A percentile compares a stretch with the other conserved stretches of the same genome.
phyloP scores from a whole-genome alignment of 2,888 invertebrate species.

The Diachrysia chrysitis region DNA sequence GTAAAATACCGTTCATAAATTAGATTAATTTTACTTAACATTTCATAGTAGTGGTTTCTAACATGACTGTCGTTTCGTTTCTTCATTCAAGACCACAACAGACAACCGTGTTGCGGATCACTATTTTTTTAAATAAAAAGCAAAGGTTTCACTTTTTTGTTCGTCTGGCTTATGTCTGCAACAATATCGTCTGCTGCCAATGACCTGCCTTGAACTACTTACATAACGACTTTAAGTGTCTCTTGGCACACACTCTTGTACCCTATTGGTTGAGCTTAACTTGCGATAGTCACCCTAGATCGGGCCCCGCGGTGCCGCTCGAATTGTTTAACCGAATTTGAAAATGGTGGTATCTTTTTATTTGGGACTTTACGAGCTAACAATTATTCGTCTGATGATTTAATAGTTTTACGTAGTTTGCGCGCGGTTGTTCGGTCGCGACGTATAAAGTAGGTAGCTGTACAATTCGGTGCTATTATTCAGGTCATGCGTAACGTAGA shows the following conservation, averaged over 20 bases:
- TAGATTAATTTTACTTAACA: constrained; percentile 36
- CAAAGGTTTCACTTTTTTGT: constrained; percentile 87
- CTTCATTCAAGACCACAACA: constrained; percentile 58
- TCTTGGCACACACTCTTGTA: constrained; percentile 63
- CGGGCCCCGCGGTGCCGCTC: constrained; percentile 58
- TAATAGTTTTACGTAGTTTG: constrained; percentile 46
- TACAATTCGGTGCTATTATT: constrained; percentile 37
- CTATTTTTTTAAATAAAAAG: constrained; percentile 73
- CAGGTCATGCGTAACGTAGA: constrained; percentile 48
- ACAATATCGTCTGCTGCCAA: constrained; percentile 79
- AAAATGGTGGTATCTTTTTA: constrained; percentile 52
- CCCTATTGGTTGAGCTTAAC: constrained; percentile 63
- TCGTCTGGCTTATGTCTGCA: constrained; percentile 85
- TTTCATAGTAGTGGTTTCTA: constrained; percentile 37
- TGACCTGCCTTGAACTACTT: constrained; percentile 87
- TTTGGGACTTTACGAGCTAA: constrained; percentile 48
- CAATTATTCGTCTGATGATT: constrained; percentile 54
- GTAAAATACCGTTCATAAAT: constrained; percentile 35
- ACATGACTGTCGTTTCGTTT: constrained; percentile 50
- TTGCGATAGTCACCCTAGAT: constrained; percentile 58
- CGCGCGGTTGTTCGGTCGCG: constrained; percentile 27
- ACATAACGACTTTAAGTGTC: constrained; percentile 72
- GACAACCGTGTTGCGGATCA: constrained; percentile 47
- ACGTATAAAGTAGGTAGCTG: constrained; percentile 19
- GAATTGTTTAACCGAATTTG: constrained; percentile 50